Evolutionary conservation across 2,113 vertebrate species (phyloP), one percentile per base, ranked within the genome.

Genomic region (Apodemus sylvaticus): DNA sequence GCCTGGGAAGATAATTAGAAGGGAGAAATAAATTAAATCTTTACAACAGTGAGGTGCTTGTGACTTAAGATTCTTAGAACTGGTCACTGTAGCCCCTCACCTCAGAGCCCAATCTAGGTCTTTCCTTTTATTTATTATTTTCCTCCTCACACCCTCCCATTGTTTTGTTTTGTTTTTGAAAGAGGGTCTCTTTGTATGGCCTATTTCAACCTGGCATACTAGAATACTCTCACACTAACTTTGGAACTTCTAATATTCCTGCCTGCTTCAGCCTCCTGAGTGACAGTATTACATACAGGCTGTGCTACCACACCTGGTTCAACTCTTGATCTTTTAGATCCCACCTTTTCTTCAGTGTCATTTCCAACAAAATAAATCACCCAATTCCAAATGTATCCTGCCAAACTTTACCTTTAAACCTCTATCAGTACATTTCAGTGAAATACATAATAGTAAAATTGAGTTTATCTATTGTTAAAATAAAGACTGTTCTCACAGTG

Each of bases 1-100:
- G 86, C 93, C 93, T 95, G 42, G 86, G 95, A 96, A 91, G 96
- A 96, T 94, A 96, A 97, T 96, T 96, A 96, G 55, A 96, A 94
- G 68, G 92, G 81, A 83, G 92, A 96, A 96, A 92, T 53, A 95
- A 93, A 94, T 93, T 62, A 96, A 96, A 94, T 90, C 97, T 73
- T 91, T 45, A 92, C 53, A 92, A 86, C 93, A 82, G 76, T 24
- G 34, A 95, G n/a, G 51, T 87, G n/a, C 48, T 92, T 60, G 51
- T 45, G 95, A 96, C 90, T 96, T 89, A 66, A 90, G 78, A 83
- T 96, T 95, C 91, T 76, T 86, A 94, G 81, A 86, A 95, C 0
- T 74, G 55, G 53, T 7, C 74, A 89, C 68, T 45, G 36, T 51
- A 81, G 89, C 88, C 45, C 76, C 70, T 48, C 60, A 87, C 42